Base-by-base conservation (phyloP, 2,888 invertebrate genomes). In the Magallana nippona region DNA sequence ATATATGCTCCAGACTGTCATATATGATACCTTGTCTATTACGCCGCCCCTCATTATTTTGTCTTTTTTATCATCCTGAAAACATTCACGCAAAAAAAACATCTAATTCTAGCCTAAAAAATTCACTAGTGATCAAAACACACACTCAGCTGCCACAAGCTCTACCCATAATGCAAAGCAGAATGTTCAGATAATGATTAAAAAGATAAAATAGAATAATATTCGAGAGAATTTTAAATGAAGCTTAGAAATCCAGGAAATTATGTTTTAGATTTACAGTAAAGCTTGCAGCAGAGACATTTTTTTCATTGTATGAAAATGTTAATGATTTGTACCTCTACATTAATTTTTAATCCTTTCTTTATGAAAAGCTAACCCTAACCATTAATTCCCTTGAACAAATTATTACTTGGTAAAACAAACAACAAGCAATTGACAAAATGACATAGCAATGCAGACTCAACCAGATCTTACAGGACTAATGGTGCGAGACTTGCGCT, bases 11-110 rank as follows among this genome's bases (percentile, higher is more conserved):
- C 11, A 27, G 32, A 15, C 71, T 71, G 71, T 71, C 71, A 71
- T 71, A 71, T 71, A 71, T 71, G 71, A 77, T 79, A 79, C 79
- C 83, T 83, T 79, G 78, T 78, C 83, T 78, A 62, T 83, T n/a
- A 83, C 32, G 55, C 62, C 83, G 19, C 58, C 56, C 57, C 58
- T 78, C 27, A 78, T n/a, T 27, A 55, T 55, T 58, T 82, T 55
- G 62, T 79, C 56, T 55, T 83, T 60, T 71, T 27, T 60, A 82
- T 27, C 56, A 56, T 82, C 82, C 82, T 82, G 82, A 71, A 80
- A 82, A 71, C 63, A 82, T 55, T 32, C 82, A 79, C 79, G 57
- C 79, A 79, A 57, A 79, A 44, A 57, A 32, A n/a, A n/a, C n/a
- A 79, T 56, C 79, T 79, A 79, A 79, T 55, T 15, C 79, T 79